Base-by-base conservation (phyloP, 2,888 invertebrate genomes). In the Cryptocephalus moraei region DNA sequence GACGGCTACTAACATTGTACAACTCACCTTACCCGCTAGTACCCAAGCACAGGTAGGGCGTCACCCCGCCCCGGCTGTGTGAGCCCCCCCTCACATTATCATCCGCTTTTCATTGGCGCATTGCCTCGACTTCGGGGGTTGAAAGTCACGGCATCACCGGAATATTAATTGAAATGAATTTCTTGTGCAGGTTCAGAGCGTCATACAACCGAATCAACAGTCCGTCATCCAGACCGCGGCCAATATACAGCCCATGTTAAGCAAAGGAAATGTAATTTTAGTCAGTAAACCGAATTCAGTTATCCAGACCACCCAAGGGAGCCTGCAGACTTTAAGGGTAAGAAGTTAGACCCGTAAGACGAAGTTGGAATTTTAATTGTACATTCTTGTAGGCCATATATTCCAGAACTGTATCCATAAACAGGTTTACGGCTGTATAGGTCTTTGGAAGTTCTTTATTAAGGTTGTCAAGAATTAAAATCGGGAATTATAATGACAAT, bases 171-270 rank as follows among this genome's bases (percentile, higher is more conserved):
- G 6, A 22, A 22, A 22, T 22, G 22, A 22, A 22, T 22, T 22
- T 22, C 6, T 22, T 22, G 22, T 22, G 6, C 76, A 91, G 86
- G 91, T 91, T 56, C 93, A 94, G 73, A 91, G 93, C 62, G 94
- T 94, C 55, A 94, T 94, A 71, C 94, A 95, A 75, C 87, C 91
- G 55, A 92, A 91, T 72, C 92, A 92, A 70, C 92, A 92, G 69
- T 93, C 92, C 57, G 94, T 94, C 45, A 94, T 95, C 71, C 94
- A 95, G 75, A 90, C 91, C 53, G 90, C 91, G 55, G 83, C 89
- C 46, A 89, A 87, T 68, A 79, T 87, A 60, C 86, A 86, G 68
- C 84, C 87, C 61, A 81, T 88, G 67, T 77, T 91, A 69, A 81
- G 87, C 57, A 91, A 91, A 76, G 86, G 85, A 64, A 86, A 85